Evolutionary conservation across 2,113 vertebrate species (phyloP).

Genomic region (Epinephelus moara): DNA sequence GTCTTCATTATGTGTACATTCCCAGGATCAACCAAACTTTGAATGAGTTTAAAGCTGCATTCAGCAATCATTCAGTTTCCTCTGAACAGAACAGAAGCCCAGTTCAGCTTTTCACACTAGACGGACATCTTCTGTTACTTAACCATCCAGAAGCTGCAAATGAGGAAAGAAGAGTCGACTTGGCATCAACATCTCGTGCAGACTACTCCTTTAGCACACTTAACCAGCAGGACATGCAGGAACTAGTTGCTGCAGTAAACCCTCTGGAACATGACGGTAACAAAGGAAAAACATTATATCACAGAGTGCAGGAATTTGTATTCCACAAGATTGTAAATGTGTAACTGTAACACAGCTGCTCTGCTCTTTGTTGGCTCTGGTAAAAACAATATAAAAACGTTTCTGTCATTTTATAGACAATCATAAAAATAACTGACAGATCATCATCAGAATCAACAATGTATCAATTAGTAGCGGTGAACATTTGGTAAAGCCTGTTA

Average conservation of each 20-base stretch:
- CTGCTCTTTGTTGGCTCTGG: no score
- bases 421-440: no score
- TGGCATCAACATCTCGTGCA: not conserved
- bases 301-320: not conserved
- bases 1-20: conserved; percentile 34
- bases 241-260: not conserved
- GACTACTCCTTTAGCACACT: not conserved
- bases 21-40: conserved; percentile 29
- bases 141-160: conserved; percentile 11
- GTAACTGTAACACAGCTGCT: not conserved
- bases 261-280: conserved; percentile 12
- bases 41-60: conserved; percentile 28
- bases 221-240: not conserved
- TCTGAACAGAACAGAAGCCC: conserved; percentile 39
- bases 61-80: conserved; percentile 35
- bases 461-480: not conserved
- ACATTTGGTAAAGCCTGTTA: not conserved
- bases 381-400: no score
- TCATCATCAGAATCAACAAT: no score
- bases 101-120: conserved; percentile 38
- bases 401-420: no score
- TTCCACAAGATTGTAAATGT: not conserved
- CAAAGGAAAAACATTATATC: not conserved
- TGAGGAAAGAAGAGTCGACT: conserved; percentile 3
- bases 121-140: conserved; percentile 2